Conservation (phyloP, 2,797 vertebrate genomes). For the Prunella strophiata region DNA sequence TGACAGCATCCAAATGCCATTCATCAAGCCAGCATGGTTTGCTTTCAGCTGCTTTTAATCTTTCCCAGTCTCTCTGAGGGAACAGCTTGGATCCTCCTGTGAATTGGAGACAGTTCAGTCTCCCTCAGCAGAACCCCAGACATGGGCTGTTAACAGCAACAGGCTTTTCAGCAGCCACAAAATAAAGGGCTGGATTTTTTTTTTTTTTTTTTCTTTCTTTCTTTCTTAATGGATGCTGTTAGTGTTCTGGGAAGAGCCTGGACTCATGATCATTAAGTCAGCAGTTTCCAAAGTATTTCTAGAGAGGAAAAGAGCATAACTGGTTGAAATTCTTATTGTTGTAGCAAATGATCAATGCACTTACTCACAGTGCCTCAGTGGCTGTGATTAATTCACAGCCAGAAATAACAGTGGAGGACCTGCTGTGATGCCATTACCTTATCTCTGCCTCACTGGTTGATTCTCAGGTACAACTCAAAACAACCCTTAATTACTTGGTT, state of each 20-base stretch:
- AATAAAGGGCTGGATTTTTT: not conserved
- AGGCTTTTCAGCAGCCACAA: not conserved
- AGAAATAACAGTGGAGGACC: conserved; percentile 38
- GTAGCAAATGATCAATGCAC: conserved; percentile 42
- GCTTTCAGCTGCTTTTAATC: conserved; percentile 32
- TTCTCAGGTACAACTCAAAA: conserved; percentile 31
- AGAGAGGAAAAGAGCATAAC: not conserved
- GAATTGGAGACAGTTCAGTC: not conserved
- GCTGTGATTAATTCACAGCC: conserved; percentile 49
- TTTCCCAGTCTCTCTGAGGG: not conserved
- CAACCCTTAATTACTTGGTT: conserved; percentile 57
- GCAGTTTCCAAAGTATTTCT: conserved; percentile 41
- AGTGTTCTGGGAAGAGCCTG: conserved; percentile 39
- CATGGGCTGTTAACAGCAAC: not conserved
- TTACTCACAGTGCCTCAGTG: not conserved
- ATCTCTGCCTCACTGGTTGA: conserved; percentile 45
- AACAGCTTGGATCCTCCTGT: conserved; percentile 1
- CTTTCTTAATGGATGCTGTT: conserved; percentile 2
- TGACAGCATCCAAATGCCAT: not conserved
- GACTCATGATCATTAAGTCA: not conserved
- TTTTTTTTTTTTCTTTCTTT: not conserved
- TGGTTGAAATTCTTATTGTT: conserved; percentile 36
- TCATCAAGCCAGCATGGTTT: not conserved
- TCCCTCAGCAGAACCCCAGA: not conserved
- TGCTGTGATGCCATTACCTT: conserved; percentile 33